Evolutionary conservation across 1,140 invertebrate genomes (phyloP), one percentile per base, ranked within the genome.

Genomic region (Bradysia coprophila): DNA sequence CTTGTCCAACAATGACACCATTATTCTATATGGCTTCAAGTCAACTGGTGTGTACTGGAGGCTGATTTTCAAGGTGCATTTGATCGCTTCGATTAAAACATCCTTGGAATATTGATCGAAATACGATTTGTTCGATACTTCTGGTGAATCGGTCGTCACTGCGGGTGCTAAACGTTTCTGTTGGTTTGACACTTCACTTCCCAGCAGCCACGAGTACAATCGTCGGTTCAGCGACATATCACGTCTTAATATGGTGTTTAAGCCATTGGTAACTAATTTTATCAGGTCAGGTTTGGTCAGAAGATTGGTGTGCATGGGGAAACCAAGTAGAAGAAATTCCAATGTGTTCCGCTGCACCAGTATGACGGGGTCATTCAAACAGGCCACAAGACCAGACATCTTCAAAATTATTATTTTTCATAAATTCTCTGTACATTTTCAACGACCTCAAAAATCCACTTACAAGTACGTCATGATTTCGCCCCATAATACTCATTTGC

Each of bases 201-300:
- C 84, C 38, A 89, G 62, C 13, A 92, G 60, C 87, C 87, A 92
- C 3, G 78, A 75, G 57, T 82, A 89, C 15, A 92, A 63, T 24
- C 87, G 69, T 44, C 85, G 72, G 59, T 94, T 95, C 13, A 95
- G 67, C 36, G 87, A 92, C 81, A 92, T 90, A 56, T 95, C 91
- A 47, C 91, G 68, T 36, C 90, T 61, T 10, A 95, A 63, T 45
- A 95, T 78, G 1, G 91, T 87, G 24, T 77, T 74, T 40, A 94
- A 61, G 21, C 81, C 81, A 43, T 87, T 75, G 20, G 79, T 83
- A 2, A 90, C 72, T 40, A 95, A 62, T 40, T 73, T 68, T 8
- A 83, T 72, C 68, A 87, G 75, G 58, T 91, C 84, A 5, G 71
- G 62, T 48, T 75, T 69, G 1, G 72, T 67, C 19, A 92, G 64